phyloP scores from a whole-genome alignment of 1,140 invertebrate species.

The Pachypeltis micranthus region DNA sequence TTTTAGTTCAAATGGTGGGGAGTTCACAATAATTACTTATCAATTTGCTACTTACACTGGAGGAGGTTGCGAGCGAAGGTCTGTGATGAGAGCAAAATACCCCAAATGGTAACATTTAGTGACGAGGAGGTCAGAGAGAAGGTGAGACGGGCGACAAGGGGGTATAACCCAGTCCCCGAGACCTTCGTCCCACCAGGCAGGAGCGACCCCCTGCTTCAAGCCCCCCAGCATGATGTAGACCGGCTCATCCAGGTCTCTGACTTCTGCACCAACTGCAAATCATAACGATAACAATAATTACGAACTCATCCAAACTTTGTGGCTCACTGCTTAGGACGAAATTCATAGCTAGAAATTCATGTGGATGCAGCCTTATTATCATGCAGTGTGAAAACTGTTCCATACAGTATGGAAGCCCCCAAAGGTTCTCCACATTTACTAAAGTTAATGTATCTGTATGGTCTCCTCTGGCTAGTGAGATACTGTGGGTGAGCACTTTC shows the following conservation, averaged over 20 bases:
- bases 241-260: constrained; percentile 49
- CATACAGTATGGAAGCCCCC: too few species aligned
- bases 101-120: constrained; percentile 67
- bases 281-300: too few species aligned
- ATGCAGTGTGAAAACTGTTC: too few species aligned
- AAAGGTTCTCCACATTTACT: too few species aligned
- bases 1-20: too few species aligned
- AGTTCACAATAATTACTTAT: not conserved
- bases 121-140: constrained; percentile 49
- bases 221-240: constrained; percentile 45
- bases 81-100: constrained; percentile 69
- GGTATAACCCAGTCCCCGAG: constrained; percentile 54
- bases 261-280: constrained; percentile 38
- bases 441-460: too few species aligned
- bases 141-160: constrained; percentile 47
- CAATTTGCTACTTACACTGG: not conserved
- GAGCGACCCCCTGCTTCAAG: constrained; percentile 41
- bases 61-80: constrained; percentile 25
- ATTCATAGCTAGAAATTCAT: too few species aligned
- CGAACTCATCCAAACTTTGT: too few species aligned
- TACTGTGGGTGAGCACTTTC: too few species aligned
- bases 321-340: too few species aligned
- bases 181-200: constrained; percentile 56
- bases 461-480: too few species aligned
- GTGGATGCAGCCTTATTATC: too few species aligned